These are phyloP conservation scores for Caenorhabditis tropicalis DNA, from an alignment of 1,140 invertebrate genomes.

Conservation along the genomic window DNA sequence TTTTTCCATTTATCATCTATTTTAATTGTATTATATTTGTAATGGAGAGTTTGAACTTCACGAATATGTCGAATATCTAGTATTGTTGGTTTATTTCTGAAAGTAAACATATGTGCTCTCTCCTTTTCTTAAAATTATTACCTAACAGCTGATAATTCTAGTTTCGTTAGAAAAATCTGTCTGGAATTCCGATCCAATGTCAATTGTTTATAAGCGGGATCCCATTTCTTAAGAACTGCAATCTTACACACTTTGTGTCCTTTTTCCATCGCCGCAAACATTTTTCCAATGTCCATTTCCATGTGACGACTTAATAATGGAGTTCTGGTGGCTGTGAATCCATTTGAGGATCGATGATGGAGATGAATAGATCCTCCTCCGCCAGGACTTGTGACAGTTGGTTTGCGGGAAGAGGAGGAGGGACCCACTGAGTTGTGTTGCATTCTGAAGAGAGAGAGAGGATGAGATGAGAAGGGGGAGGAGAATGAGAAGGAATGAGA, in stretches of 20 bases:
- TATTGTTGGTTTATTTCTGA: constrained; percentile 57
- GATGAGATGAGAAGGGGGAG: neutral
- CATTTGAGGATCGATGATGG: neutral
- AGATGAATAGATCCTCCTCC: neutral
- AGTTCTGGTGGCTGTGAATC: neutral
- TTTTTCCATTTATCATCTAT: constrained; percentile 70
- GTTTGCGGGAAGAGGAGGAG: neutral
- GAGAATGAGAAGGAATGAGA: neutral
- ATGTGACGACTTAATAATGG: neutral
- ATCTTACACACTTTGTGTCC: constrained; percentile 67
- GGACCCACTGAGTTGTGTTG: constrained; percentile 15
- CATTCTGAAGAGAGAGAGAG: neutral
- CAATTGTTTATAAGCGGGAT: constrained; percentile 64
- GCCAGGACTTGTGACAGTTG: neutral
- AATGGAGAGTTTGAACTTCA: constrained; percentile 54
- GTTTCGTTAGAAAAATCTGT: constrained; percentile 66
- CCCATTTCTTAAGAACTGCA: constrained; percentile 67
- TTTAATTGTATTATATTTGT: constrained; percentile 64
- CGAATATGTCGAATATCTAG: constrained; percentile 50
- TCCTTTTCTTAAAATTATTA: neutral
- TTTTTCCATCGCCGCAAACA: constrained; percentile 64
- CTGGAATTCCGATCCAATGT: constrained; percentile 63
- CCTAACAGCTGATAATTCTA: constrained; percentile 31
- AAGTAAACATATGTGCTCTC: no score
- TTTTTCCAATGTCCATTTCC: constrained; percentile 66